These are phyloP conservation scores for Thaumetopoea pityocampa DNA, from an alignment of 1,140 invertebrate genomes.

Conservation along the genomic window DNA sequence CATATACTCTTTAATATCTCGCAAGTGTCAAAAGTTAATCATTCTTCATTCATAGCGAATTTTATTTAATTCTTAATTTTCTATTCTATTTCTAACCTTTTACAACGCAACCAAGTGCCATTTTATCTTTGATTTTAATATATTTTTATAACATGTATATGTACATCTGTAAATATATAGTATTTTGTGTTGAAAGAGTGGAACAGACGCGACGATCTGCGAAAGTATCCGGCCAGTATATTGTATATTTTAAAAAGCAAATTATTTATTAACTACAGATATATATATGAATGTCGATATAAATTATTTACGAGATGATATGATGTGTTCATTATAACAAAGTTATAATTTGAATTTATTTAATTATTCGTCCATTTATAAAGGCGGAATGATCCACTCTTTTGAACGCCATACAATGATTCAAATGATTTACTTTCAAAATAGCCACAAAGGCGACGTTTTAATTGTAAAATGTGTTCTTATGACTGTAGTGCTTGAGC, in stretches of 20 bases:
- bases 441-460: conserved; percentile 9
- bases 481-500: conserved; percentile 33
- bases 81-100: conserved; percentile 33
- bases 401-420: conserved; percentile 30
- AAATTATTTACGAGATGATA: conserved; percentile 17
- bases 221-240: conserved; percentile 54
- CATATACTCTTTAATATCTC: too few relatives aligned
- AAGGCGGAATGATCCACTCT: conserved; percentile 40
- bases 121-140: conserved; percentile 60
- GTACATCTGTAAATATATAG: conserved; percentile 66
- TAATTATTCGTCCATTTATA: conserved; percentile 40
- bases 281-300: conserved; percentile 19
- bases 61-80: conserved; percentile 23
- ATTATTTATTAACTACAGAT: conserved; percentile 22
- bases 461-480: conserved; percentile 36
- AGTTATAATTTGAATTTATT: conserved; percentile 34
- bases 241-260: conserved; percentile 21
- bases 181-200: conserved; percentile 46
- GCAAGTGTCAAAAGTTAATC: too few relatives aligned
- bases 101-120: conserved; percentile 68
- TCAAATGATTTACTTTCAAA: conserved; percentile 15
- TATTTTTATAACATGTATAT: conserved; percentile 53
- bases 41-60: conserved; percentile 8
- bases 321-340: conserved; percentile 24
- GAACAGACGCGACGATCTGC: conserved; percentile 35